Percentiles rank a stretch among this genome's conserved stretches.
Evolutionary conservation across 2,888 invertebrate genomes (phyloP).

Genomic region (Chymomyza caudatula): DNA sequence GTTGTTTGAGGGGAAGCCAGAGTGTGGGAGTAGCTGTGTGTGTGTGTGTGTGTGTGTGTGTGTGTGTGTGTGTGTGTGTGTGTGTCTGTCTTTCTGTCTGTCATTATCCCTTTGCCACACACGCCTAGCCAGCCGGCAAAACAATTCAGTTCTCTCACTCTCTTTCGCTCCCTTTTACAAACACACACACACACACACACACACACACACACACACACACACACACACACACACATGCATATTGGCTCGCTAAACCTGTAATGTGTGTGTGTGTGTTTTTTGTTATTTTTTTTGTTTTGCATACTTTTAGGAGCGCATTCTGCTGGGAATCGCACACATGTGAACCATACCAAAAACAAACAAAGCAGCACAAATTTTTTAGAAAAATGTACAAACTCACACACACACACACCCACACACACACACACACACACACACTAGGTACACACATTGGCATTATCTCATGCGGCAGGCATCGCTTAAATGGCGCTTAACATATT

Average conservation of each 20-base stretch:
- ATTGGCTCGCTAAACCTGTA: too few relatives aligned
- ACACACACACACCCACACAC: background rate
- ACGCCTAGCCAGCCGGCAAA: constrained; percentile 56
- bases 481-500: constrained; percentile 72
- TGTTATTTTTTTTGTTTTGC: constrained; percentile 53
- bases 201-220: constrained; percentile 8
- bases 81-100: constrained; percentile 29
- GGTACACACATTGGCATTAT: constrained; percentile 47
- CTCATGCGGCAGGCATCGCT: constrained; percentile 59
- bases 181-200: constrained; percentile 5
- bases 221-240: constrained; percentile 6
- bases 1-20: too few relatives aligned
- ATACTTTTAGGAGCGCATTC: constrained; percentile 56
- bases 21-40: constrained; percentile 8
- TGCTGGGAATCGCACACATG: constrained; percentile 63
- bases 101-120: constrained; percentile 67
- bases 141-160: constrained; percentile 71
- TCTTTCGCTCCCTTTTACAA: constrained; percentile 40
- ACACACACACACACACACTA: background rate
- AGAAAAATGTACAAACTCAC: constrained; percentile 62
- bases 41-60: constrained; percentile 5
- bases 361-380: constrained; percentile 64
- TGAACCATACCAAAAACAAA: constrained; percentile 40
- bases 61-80: constrained; percentile 16
- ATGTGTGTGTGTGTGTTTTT: constrained; percentile 12